These are phyloP conservation scores for Aspidapion aeneum DNA, from an alignment of 2,888 invertebrate genomes.

Conservation along the genomic window DNA sequence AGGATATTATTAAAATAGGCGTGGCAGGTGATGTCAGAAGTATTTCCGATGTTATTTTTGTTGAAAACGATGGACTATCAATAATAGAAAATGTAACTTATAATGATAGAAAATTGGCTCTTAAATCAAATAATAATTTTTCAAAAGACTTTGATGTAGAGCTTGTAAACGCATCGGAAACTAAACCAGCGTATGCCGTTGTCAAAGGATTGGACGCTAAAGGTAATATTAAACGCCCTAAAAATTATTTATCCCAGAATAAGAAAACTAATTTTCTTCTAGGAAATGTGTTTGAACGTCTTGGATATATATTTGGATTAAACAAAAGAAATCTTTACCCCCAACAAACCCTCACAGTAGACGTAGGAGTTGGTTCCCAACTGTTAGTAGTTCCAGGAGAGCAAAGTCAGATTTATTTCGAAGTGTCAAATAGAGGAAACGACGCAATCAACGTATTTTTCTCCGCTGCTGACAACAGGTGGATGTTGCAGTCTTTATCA, in stretches of 20 bases:
- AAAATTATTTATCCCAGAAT: constrained; percentile 7
- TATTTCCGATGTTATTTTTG: constrained; percentile 30
- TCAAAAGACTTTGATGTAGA: constrained; percentile 32
- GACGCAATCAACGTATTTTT: constrained; percentile 56
- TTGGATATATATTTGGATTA: constrained; percentile 15
- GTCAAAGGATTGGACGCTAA: constrained; percentile 37
- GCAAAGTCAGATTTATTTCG: constrained; percentile 56
- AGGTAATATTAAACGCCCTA: constrained; percentile 30
- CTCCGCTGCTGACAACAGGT: constrained; percentile 57
- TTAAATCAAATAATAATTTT: constrained; percentile 20
- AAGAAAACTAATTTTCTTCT: constrained; percentile 1
- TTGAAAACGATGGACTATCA: constrained; percentile 28
- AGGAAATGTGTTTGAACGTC: constrained; percentile 17
- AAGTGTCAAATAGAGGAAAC: constrained; percentile 68
- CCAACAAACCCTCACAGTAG: constrained; percentile 41
- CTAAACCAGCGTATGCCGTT: constrained; percentile 32
- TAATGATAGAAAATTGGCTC: constrained; percentile 22
- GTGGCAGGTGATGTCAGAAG: constrained; percentile 28
- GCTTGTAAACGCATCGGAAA: constrained; percentile 27
- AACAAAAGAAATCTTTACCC: constrained; percentile 27
- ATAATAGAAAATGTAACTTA: constrained; percentile 27
- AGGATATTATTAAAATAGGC: constrained; percentile 30
- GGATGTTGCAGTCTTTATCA: constrained; percentile 54
- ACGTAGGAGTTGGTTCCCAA: constrained; percentile 50
- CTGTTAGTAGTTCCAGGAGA: constrained; percentile 45